Evolutionary conservation across 2,797 vertebrate species (phyloP).

Genomic region (Triplophysa yarkandensis): DNA sequence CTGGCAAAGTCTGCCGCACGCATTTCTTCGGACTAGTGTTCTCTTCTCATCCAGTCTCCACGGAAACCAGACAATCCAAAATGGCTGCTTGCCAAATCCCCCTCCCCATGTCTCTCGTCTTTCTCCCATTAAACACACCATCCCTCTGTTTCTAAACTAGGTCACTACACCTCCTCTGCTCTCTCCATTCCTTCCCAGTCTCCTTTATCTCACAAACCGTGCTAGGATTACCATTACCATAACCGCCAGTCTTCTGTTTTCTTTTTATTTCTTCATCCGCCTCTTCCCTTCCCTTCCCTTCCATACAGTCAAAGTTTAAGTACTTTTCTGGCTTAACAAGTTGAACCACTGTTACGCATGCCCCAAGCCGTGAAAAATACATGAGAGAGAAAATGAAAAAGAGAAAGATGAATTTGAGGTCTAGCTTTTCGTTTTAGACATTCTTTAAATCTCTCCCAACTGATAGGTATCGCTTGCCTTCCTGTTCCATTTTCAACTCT

Average conservation of each 20-base stretch:
- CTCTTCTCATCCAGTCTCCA: constrained; percentile 60
- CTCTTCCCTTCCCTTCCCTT: constrained; percentile 2
- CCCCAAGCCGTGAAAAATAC: constrained; percentile 52
- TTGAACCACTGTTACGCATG: constrained; percentile 49
- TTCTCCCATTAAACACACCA: constrained; percentile 55
- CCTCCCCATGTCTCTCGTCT: constrained; percentile 44
- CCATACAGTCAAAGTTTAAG: constrained; percentile 52
- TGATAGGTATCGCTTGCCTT: constrained; percentile 29
- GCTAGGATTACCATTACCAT: constrained; percentile 41
- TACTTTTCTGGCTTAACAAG: constrained; percentile 55
- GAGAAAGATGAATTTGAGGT: constrained; percentile 29
- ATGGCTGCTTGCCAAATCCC: constrained; percentile 58
- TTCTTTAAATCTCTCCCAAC: constrained; percentile 37
- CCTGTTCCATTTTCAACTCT: constrained; percentile 43
- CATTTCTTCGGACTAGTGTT: constrained; percentile 45
- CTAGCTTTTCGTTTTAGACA: constrained; percentile 35
- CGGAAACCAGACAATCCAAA: constrained; percentile 64
- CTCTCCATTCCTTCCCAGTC: constrained; percentile 41
- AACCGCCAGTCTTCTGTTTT: constrained; percentile 26
- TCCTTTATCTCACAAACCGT: constrained; percentile 36
- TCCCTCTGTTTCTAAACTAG: constrained; percentile 63
- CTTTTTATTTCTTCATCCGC: constrained; percentile 33
- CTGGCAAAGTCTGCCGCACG: background rate
- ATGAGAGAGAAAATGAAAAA: constrained; percentile 39
- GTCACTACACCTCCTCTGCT: constrained; percentile 59